A percentile compares a stretch with the other conserved stretches of the same genome.
phyloP scores from a whole-genome alignment of 2,888 invertebrate species.

The Stratiomys singularior region DNA sequence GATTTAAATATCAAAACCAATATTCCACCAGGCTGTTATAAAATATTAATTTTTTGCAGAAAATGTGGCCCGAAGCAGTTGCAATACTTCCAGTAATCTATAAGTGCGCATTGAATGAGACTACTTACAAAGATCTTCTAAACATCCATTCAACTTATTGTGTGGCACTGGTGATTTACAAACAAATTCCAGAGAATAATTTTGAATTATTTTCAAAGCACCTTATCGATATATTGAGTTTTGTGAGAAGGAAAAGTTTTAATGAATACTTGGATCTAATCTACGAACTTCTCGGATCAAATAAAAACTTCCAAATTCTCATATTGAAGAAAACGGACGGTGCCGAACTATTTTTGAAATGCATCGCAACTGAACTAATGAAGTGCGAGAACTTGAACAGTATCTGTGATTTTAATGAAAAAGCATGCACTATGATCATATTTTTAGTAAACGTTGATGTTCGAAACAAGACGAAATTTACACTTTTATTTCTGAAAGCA shows the following conservation, averaged over 20 bases:
- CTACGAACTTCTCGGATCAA: slow-evolving; percentile 12
- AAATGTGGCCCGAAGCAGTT: slow-evolving; percentile 2
- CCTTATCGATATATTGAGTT: background rate
- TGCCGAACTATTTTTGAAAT: slow-evolving; percentile 8
- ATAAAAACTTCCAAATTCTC: slow-evolving; percentile 12
- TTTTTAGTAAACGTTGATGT: slow-evolving; percentile 5
- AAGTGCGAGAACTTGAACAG: background rate
- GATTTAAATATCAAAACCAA: no score
- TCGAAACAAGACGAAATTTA: background rate
- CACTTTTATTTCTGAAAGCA: slow-evolving; percentile 14
- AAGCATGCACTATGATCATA: background rate
- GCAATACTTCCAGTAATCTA: slow-evolving; percentile 32
- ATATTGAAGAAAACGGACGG: slow-evolving; percentile 25
- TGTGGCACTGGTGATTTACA: background rate
- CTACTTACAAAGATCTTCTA: slow-evolving; percentile 10
- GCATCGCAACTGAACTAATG: background rate
- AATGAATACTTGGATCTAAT: slow-evolving; percentile 32
- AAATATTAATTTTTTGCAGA: slow-evolving; percentile 34
- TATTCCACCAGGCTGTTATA: no score
- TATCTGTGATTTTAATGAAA: background rate
- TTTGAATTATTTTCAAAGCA: slow-evolving; percentile 22
- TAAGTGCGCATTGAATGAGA: background rate
- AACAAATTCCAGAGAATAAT: background rate
- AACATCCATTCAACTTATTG: background rate
- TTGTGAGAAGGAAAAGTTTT: background rate